Evolutionary conservation across 37 sponge, comb jelly and placozoan genomes (phyloP).

Genomic region (Diacarnus erythraeanus): DNA sequence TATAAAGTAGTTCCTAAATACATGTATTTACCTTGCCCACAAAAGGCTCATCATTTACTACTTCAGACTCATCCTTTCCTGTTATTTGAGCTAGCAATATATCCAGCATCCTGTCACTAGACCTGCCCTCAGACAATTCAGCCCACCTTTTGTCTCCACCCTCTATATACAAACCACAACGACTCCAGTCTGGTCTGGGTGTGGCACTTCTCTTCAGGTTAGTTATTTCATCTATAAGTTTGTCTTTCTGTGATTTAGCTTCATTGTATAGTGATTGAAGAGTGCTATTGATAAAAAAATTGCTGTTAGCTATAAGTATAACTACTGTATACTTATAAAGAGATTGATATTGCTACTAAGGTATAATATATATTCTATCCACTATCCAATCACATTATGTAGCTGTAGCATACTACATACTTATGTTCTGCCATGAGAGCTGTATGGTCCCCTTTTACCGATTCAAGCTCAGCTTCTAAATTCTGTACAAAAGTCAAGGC

Average conservation of each 20-base stretch:
- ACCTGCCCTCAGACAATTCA: conserved; percentile 67
- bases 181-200: conserved; percentile 94
- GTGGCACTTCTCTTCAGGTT: conserved; percentile 81
- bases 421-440: conserved; percentile 68
- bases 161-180: conserved; percentile 70
- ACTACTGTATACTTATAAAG: too few species aligned
- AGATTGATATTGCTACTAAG: too few species aligned
- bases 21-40: conserved; percentile 65
- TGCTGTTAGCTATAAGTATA: too few species aligned
- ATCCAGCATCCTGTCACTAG: conserved; percentile 86
- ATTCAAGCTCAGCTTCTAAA: conserved; percentile 68
- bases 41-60: conserved; percentile 61
- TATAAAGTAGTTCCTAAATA: too few species aligned
- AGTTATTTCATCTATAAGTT: conserved; percentile 35
- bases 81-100: conserved; percentile 81
- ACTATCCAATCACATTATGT: too few species aligned
- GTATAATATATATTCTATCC: too few species aligned
- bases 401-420: conserved; percentile 23
- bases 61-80: conserved; percentile 65
- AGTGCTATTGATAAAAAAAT: conserved; percentile 29
- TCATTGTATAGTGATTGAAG: conserved; percentile 65
- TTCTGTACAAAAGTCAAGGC: conserved; percentile 12
- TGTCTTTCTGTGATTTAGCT: conserved; percentile 47
- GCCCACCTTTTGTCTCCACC: conserved; percentile 83
- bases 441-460: conserved; percentile 54